These are phyloP conservation scores for Rattus norvegicus DNA, from an alignment of 2,113 vertebrate species.

Conservation along the genomic window DNA sequence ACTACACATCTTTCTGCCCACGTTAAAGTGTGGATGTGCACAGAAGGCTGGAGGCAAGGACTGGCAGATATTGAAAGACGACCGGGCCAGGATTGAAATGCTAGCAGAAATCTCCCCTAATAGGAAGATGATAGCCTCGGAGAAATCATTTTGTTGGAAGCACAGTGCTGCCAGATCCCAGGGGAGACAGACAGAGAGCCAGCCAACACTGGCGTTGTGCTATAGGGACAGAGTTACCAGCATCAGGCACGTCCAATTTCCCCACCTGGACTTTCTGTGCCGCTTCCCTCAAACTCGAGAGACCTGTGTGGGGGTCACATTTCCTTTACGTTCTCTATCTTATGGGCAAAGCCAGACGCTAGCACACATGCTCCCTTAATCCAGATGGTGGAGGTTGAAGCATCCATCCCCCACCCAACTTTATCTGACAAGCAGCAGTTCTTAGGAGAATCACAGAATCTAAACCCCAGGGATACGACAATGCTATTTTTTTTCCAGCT, in stretches of 20 bases:
- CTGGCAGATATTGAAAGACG: background rate
- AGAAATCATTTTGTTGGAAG: background rate
- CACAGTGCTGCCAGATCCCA: background rate
- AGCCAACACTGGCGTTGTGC: background rate
- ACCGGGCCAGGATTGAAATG: background rate
- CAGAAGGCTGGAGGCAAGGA: background rate
- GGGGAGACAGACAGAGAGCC: background rate
- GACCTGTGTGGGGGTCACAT: background rate
- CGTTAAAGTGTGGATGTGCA: background rate
- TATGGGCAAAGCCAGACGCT: background rate
- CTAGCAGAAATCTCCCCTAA: background rate
- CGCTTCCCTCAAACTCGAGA: background rate
- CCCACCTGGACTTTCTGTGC: background rate
- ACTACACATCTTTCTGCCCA: background rate
- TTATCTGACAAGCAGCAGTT: background rate
- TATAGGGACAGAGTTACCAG: background rate
- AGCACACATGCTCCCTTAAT: background rate
- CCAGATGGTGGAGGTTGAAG: background rate
- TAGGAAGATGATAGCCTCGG: background rate
- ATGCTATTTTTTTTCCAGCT: background rate
- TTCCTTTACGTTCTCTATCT: background rate
- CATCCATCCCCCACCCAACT: background rate
- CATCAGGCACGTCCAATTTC: background rate
- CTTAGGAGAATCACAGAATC: background rate
- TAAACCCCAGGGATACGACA: background rate